Evolutionary conservation across 2,888 invertebrate genomes (phyloP), one percentile per base, ranked within the genome.

Genomic region (Microdon myrmicae): DNA sequence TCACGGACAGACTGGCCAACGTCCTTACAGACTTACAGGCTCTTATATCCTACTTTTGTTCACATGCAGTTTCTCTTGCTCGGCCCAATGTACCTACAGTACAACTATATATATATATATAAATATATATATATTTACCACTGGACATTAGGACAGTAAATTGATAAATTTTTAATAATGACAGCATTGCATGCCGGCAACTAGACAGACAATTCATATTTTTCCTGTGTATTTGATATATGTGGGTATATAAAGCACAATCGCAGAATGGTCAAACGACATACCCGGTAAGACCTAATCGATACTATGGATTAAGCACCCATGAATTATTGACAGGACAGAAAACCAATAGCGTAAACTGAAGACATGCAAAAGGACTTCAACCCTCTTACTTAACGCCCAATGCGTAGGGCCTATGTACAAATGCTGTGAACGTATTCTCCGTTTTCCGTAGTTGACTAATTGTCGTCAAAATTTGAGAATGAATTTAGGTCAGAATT

Each of bases 81-180:
- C n/a, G n/a, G n/a, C n/a, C n/a, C n/a, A n/a, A n/a, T n/a, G n/a
- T n/a, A n/a, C n/a, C n/a, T n/a, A n/a, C n/a, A n/a, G n/a, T n/a
- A n/a, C n/a, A n/a, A n/a, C n/a, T n/a, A n/a, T n/a, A n/a, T n/a
- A n/a, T n/a, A n/a, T n/a, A n/a, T n/a, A n/a, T n/a, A n/a, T n/a
- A n/a, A n/a, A n/a, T n/a, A n/a, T n/a, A n/a, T n/a, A n/a, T n/a
- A n/a, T n/a, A n/a, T n/a, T n/a, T n/a, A n/a, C n/a, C n/a, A n/a
- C n/a, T n/a, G n/a, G n/a, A n/a, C n/a, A n/a, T n/a, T n/a, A n/a
- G n/a, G 32, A 47, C 39, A 34, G 39, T 49, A 41, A 43, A 49
- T 45, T 51, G 47, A 67, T 70, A 61, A 67, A 66, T 45, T 55
- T 64, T 68, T 71, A 59, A 72, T 70, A 69, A 70, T 70, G 69